Evolutionary conservation across 2,797 vertebrate species (phyloP).

Genomic region (Mus minutoides): DNA sequence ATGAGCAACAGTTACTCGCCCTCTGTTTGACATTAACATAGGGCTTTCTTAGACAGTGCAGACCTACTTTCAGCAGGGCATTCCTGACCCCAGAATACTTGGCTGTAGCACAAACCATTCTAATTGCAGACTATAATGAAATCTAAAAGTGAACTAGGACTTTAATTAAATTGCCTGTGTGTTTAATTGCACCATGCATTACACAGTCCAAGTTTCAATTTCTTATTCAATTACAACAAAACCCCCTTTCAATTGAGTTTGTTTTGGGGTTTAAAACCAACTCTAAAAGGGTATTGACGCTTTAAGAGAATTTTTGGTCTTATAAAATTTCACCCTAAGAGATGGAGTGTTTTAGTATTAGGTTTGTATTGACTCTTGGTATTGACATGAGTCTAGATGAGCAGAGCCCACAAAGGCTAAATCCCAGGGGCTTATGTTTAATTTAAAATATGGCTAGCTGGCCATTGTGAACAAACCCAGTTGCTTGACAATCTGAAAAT

Average conservation of each 20-base stretch:
- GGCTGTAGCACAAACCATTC: constrained; percentile 27
- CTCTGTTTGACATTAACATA: neutral
- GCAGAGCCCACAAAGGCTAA: constrained; percentile 62
- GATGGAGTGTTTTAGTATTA: constrained; percentile 71
- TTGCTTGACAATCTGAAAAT: constrained; percentile 50
- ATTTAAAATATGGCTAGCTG: constrained; percentile 68
- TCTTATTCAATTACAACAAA: constrained; percentile 71
- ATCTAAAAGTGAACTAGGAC: constrained; percentile 69
- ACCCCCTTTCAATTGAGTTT: constrained; percentile 60
- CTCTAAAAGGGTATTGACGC: constrained; percentile 64
- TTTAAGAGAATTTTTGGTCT: constrained; percentile 68
- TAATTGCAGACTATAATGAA: constrained; percentile 54
- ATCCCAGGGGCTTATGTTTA: constrained; percentile 68
- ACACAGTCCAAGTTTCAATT: constrained; percentile 42
- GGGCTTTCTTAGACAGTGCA: neutral
- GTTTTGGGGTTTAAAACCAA: constrained; percentile 59
- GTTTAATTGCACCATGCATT: constrained; percentile 75
- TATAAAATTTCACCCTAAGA: constrained; percentile 65
- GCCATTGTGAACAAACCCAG: constrained; percentile 54
- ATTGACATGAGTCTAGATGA: constrained; percentile 69
- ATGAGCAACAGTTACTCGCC: neutral
- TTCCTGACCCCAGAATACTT: constrained; percentile 22
- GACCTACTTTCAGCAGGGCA: neutral
- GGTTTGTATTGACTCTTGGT: constrained; percentile 75
- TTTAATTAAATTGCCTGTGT: constrained; percentile 75